A percentile compares a stretch with the other conserved stretches of the same genome.
Conservation (phyloP, 2,888 invertebrate genomes). For the Leptinotarsa juncta region DNA sequence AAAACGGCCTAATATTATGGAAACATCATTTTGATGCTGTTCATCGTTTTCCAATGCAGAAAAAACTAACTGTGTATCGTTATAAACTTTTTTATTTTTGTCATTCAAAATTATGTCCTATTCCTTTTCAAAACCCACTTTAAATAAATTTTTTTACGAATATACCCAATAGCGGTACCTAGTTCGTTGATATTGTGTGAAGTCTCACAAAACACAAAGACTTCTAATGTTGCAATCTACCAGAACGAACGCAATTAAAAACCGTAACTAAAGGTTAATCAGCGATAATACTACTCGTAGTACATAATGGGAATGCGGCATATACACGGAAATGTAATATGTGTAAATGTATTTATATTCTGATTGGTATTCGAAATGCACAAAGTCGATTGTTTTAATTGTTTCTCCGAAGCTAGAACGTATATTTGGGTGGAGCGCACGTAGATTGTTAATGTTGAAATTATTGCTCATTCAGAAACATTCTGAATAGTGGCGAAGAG, state of each 20-base stretch:
- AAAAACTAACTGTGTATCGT: too few species aligned
- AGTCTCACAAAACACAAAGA: not conserved
- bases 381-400: constrained; percentile 58
- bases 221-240: not conserved
- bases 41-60: too few species aligned
- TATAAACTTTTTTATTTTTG: too few species aligned
- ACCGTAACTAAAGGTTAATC: constrained; percentile 24
- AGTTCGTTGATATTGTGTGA: not conserved
- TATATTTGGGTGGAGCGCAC: constrained; percentile 51
- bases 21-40: too few species aligned
- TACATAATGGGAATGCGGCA: constrained; percentile 25
- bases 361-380: constrained; percentile 57
- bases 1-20: too few species aligned
- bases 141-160: too few species aligned
- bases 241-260: constrained; percentile 28
- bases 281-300: constrained; percentile 27
- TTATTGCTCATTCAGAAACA: constrained; percentile 49
- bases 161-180: too few species aligned
- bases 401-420: constrained; percentile 51
- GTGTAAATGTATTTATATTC: constrained; percentile 38
- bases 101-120: too few species aligned
- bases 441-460: constrained; percentile 54
- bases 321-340: constrained; percentile 32
- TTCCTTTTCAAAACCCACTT: too few species aligned
- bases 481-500: constrained; percentile 34